These are phyloP conservation scores for Drosophila tsacasi DNA, from an alignment of 1,140 invertebrate species.

Conservation along the genomic window DNA sequence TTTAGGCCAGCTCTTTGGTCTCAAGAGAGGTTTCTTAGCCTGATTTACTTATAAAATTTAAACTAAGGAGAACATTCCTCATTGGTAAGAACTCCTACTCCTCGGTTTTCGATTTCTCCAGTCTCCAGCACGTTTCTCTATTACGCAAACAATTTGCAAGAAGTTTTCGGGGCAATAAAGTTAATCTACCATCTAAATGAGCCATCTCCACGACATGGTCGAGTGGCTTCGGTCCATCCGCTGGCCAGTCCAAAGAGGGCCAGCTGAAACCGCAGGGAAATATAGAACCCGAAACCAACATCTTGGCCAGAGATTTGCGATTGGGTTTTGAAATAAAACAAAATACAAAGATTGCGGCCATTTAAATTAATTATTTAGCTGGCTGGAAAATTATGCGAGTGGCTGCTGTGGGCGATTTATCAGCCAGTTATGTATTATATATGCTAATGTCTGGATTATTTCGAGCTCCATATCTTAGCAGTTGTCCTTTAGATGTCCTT, in stretches of 20 bases:
- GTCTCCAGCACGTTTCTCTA: conserved; percentile 61
- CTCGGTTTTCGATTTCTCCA: background rate
- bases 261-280: conserved; percentile 36
- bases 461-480: conserved; percentile 10
- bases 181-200: conserved; percentile 80
- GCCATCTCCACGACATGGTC: conserved; percentile 57
- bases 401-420: conserved; percentile 23
- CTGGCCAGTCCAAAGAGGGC: conserved; percentile 16
- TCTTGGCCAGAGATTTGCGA: conserved; percentile 37
- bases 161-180: conserved; percentile 71
- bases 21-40: conserved; percentile 1
- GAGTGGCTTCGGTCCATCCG: conserved; percentile 56
- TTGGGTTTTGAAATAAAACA: conserved; percentile 29
- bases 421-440: conserved; percentile 38
- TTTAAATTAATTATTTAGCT: conserved; percentile 52
- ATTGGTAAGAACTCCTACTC: background rate
- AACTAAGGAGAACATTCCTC: background rate
- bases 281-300: conserved; percentile 43
- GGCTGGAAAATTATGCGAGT: conserved; percentile 29
- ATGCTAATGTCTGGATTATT: conserved; percentile 39
- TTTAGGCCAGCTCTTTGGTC: conserved; percentile 6
- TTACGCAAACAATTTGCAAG: conserved; percentile 78
- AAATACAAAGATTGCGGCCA: conserved; percentile 29
- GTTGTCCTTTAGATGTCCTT: conserved; percentile 2
- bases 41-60: background rate